Evolutionary conservation across 2,113 vertebrate species (phyloP).

Genomic region (Hemibagrus wyckioides): DNA sequence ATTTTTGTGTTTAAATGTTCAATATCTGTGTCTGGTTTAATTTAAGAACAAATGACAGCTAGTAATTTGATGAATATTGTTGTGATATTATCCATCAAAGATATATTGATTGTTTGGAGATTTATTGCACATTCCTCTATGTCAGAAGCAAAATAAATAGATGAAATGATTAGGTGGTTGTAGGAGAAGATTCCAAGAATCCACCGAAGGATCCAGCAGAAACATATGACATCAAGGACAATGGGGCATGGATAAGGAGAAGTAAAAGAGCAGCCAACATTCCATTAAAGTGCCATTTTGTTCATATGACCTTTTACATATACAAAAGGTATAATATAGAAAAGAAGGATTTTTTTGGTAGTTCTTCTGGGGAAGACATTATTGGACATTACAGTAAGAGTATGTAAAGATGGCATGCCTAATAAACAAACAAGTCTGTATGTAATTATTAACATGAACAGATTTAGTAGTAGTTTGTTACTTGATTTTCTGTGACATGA

Average conservation of each 20-base stretch:
- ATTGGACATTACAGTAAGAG: background rate
- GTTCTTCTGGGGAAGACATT: background rate
- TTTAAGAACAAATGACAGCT: background rate
- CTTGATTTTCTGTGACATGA: background rate
- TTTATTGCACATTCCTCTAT: background rate
- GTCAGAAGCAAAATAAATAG: background rate
- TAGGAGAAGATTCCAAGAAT: background rate
- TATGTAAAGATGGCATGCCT: background rate
- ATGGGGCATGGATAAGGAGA: background rate
- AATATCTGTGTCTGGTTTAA: background rate
- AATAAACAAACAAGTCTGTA: background rate
- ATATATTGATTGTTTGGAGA: background rate
- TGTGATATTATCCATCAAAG: background rate
- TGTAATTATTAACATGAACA: background rate
- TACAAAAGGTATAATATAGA: background rate
- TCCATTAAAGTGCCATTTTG: background rate
- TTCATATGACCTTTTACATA: background rate
- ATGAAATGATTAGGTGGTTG: background rate
- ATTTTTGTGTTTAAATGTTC: background rate
- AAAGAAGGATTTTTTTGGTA: background rate
- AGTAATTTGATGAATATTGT: background rate
- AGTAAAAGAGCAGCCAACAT: background rate
- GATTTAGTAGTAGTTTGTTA: background rate
- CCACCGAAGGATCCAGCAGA: background rate
- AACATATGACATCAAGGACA: slow-evolving; percentile 1